Percentiles rank a stretch among this genome's conserved stretches.
Conservation (phyloP, 2,888 invertebrate species). For the Pecten maximus region DNA sequence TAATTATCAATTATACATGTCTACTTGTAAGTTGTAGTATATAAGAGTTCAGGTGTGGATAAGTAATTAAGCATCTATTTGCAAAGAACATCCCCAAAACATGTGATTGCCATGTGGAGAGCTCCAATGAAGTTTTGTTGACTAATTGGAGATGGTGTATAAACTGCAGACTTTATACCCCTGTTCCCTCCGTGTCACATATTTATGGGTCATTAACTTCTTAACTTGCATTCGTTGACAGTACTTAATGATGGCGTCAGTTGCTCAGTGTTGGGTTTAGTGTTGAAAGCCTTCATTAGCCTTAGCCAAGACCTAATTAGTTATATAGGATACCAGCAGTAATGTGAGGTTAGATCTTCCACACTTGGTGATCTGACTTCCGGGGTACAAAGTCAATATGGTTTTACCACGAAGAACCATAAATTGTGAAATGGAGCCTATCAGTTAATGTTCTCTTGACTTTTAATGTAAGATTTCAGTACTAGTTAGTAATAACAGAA, state of each 20-base stretch:
- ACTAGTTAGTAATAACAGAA: too few relatives aligned
- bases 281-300: background rate
- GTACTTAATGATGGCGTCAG: background rate
- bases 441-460: too few relatives aligned
- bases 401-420: background rate
- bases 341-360: background rate
- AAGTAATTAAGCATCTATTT: too few relatives aligned
- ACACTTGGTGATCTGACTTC: background rate
- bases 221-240: background rate
- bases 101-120: too few relatives aligned
- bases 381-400: background rate
- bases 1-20: too few relatives aligned
- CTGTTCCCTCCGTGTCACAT: background rate
- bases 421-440: too few relatives aligned
- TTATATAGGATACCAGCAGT: background rate
- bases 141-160: background rate
- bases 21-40: too few relatives aligned
- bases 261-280: background rate
- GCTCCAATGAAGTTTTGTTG: too few relatives aligned
- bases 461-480: too few relatives aligned
- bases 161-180: background rate
- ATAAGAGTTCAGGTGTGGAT: too few relatives aligned
- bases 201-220: background rate
- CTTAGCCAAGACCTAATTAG: background rate
- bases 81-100: too few relatives aligned